phyloP scores from a whole-genome alignment of 2,888 invertebrate species.

The Cheilosia pagana region DNA sequence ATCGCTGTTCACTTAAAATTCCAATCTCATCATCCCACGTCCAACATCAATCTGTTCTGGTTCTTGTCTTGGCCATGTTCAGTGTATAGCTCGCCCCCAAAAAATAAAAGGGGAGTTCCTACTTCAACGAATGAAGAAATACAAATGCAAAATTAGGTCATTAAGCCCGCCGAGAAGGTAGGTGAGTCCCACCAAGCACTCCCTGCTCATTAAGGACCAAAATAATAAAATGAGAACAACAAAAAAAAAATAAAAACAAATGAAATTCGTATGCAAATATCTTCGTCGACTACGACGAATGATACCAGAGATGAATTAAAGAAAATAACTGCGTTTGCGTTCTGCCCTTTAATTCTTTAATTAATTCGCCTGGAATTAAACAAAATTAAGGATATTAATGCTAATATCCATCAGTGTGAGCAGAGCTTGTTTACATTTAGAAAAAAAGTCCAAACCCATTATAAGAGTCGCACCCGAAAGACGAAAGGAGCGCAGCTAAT shows the following conservation, averaged over 20 bases:
- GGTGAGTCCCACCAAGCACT: conserved; percentile 5
- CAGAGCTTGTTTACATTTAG: conserved; percentile 17
- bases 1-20: conserved; percentile 33
- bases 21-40: conserved; percentile 4
- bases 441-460: conserved; percentile 24
- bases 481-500: conserved; percentile 53
- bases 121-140: conserved; percentile 13
- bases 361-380: conserved; percentile 68
- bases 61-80: background rate
- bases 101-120: background rate
- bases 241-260: conserved; percentile 48
- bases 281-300: conserved; percentile 6
- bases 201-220: conserved; percentile 52
- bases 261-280: conserved; percentile 68
- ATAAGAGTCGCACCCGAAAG: conserved; percentile 32
- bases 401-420: conserved; percentile 47
- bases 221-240: conserved; percentile 28
- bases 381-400: conserved; percentile 73
- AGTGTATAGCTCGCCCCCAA: background rate
- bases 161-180: conserved; percentile 20
- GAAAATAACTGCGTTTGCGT: conserved; percentile 36
- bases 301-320: conserved; percentile 46
- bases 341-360: conserved; percentile 52
- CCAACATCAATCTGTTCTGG: conserved; percentile 32
- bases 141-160: conserved; percentile 50